Evolutionary conservation across 2,113 vertebrate genomes (phyloP), one percentile per base, ranked within the genome.

Genomic region (Psittacula cyanocephala): DNA sequence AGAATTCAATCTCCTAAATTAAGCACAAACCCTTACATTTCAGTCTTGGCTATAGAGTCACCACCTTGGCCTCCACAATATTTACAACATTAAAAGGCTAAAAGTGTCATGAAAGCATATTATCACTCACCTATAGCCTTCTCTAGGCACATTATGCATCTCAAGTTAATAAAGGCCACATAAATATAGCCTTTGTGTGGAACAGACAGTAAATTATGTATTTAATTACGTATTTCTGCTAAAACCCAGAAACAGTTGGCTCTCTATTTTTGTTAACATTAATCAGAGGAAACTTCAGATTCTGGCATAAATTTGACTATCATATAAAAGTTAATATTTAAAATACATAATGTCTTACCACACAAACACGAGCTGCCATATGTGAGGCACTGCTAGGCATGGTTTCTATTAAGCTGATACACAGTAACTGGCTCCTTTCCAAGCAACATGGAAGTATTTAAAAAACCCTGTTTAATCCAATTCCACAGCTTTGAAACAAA

Each of bases 401-500:
- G 95, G 90, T 72, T 97, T 93, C 95, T 91, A 96, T 96, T 96
- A 97, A 93, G 83, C 81, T 1, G 25, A 85, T 77, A 94, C 83
- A 91, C 88, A 96, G 76, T 95, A 92, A 81, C 87, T 94, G 96
- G 95, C 90, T 90, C 15, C 81, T 89, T 89, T 96, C 91, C 95
- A 95, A 96, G 64, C 68, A 95, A 94, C 89, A 88, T 88, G 94
- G 89, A 91, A 91, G 88, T 84, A 85, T 94, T 95, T 91, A 81
- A 95, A 94, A 93, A 95, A 85, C 57, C 78, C 81, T 70, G 71
- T 75, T 80, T 96, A 96, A 96, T 92, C 87, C 89, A 96, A 88
- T 91, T 96, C 89, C 35, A 91, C 46, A 93, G 79, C 75, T 97
- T 97, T 95, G 90, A 94, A 97, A 97, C 80, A 96, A 94, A 95